Percentiles rank a stretch among this genome's conserved stretches.
phyloP scores from a whole-genome alignment of 1,140 invertebrate genomes.

The Conus ventricosus region DNA sequence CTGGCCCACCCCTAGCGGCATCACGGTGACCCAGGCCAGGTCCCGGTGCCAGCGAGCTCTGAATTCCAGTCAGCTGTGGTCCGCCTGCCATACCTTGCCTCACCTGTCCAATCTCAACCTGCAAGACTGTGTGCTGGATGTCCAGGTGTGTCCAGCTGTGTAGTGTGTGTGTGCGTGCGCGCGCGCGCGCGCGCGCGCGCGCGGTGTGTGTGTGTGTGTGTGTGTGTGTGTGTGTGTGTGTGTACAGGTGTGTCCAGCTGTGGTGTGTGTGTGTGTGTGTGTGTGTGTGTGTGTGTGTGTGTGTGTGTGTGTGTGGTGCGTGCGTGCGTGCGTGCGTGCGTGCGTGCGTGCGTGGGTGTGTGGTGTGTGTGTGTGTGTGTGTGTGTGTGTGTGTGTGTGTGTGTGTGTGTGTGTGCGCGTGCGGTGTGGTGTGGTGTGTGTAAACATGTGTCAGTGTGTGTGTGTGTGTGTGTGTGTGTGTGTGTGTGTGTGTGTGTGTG shows the following conservation, averaged over 20 bases:
- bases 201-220: slow-evolving; percentile 23
- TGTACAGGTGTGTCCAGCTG: background rate
- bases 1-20: slow-evolving; percentile 35
- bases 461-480: background rate
- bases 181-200: too few species aligned
- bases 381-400: background rate
- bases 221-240: slow-evolving; percentile 22
- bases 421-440: background rate
- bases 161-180: slow-evolving; percentile 7
- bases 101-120: background rate
- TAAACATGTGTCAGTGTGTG: background rate
- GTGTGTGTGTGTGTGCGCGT: background rate
- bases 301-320: background rate
- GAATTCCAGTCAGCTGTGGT: background rate
- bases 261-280: slow-evolving; percentile 5
- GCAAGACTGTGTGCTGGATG: background rate
- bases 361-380: background rate
- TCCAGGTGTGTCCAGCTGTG: background rate
- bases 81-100: background rate
- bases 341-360: background rate
- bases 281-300: background rate
- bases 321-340: background rate
- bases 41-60: slow-evolving; percentile 13
- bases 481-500: background rate
- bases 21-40: slow-evolving; percentile 25